Conservation (phyloP, 92 coral and sea anemone genomes). For the Zoanthus gigantus region DNA sequence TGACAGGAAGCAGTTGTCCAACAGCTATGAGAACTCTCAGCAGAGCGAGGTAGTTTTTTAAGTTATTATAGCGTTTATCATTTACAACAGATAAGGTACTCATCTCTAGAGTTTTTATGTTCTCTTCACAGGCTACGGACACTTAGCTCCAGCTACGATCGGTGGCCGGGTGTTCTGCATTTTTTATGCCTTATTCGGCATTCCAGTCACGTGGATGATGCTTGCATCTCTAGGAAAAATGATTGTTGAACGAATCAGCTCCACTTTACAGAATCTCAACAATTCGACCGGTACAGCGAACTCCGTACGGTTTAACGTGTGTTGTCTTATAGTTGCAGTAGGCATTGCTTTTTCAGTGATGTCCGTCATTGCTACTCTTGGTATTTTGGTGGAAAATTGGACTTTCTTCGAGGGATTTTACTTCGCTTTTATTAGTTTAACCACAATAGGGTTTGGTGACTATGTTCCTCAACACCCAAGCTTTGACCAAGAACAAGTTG, state of each 20-base stretch:
- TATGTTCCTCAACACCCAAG: conserved; percentile 96
- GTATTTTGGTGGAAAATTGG: conserved; percentile 88
- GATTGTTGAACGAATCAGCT: conserved; percentile 81
- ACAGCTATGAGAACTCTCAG: no score
- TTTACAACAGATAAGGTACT: no score
- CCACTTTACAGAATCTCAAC: conserved; percentile 55
- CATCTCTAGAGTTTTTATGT: background rate
- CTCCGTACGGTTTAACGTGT: conserved; percentile 61
- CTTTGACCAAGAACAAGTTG: conserved; percentile 56
- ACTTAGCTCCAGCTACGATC: conserved; percentile 77
- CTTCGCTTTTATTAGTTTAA: conserved; percentile 93
- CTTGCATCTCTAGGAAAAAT: conserved; percentile 86
- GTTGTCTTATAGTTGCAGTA: conserved; percentile 69
- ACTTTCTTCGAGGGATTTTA: conserved; percentile 97
- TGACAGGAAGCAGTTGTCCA: no score
- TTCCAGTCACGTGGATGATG: conserved; percentile 94
- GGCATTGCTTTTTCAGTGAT: conserved; percentile 67
- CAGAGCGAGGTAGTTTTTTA: no score
- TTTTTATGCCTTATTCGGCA: conserved; percentile 90
- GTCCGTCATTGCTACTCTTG: conserved; percentile 76
- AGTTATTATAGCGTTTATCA: no score
- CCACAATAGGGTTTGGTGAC: conserved; percentile 98
- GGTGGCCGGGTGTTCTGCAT: conserved; percentile 85
- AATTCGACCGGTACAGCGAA: conserved; percentile 59
- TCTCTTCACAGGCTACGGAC: conserved; percentile 78